phyloP scores from a whole-genome alignment of 2,888 invertebrate genomes.

The Acrobasis suavella region DNA sequence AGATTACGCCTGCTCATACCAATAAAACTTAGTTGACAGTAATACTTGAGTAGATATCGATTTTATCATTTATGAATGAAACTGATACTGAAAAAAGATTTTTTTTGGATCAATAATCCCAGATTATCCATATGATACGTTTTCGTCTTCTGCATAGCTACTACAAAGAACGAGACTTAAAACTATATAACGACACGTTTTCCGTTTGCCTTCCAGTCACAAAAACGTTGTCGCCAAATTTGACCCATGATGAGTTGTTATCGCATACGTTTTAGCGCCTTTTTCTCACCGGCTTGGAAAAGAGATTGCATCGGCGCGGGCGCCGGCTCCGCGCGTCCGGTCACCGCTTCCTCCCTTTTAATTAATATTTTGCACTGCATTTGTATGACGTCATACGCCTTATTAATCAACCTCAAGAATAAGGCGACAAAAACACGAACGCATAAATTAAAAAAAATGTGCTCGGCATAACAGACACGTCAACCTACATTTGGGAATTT shows the following conservation, averaged over 20 bases:
- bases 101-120: slow-evolving; percentile 2
- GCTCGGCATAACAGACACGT: slow-evolving; percentile 42
- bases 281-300: slow-evolving; percentile 60
- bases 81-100: slow-evolving; percentile 14
- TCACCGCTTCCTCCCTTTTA: slow-evolving; percentile 71
- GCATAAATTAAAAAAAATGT: slow-evolving; percentile 19
- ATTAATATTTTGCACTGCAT: slow-evolving; percentile 69
- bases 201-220: neutral
- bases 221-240: slow-evolving; percentile 47
- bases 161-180: too few relatives aligned
- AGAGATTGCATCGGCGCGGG: slow-evolving; percentile 41
- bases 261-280: slow-evolving; percentile 56
- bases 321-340: slow-evolving; percentile 64
- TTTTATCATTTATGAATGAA: slow-evolving; percentile 38
- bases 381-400: slow-evolving; percentile 36
- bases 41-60: slow-evolving; percentile 57
- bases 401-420: slow-evolving; percentile 29
- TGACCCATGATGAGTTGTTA: slow-evolving; percentile 59
- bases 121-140: too few relatives aligned
- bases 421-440: slow-evolving; percentile 4
- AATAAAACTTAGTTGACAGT: slow-evolving; percentile 65
- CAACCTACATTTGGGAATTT: slow-evolving; percentile 58
- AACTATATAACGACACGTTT: neutral
- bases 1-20: slow-evolving; percentile 68
- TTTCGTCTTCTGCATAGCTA: too few relatives aligned